Conservation (phyloP, 1,140 invertebrate species). For the Drosophila busckii region DNA sequence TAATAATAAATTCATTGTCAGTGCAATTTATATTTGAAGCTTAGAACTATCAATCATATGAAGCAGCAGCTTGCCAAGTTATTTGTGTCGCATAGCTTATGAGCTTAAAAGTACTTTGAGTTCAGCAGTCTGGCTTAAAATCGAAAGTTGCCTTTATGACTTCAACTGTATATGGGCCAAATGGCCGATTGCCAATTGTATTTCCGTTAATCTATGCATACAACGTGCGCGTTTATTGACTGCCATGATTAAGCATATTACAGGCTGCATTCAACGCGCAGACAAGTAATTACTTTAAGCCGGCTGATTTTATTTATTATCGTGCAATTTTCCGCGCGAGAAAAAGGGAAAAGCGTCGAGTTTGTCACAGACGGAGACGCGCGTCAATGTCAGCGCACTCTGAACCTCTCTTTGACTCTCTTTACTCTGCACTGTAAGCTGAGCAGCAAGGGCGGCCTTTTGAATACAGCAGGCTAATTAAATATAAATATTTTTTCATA, state of each 20-base stretch:
- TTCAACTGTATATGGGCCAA: background rate
- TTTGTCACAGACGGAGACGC: conserved; percentile 33
- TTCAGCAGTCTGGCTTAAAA: conserved; percentile 30
- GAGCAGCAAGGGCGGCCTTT: no score
- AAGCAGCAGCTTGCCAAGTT: no score
- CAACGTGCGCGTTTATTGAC: conserved; percentile 9
- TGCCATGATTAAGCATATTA: conserved; percentile 12
- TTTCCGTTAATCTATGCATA: conserved; percentile 6
- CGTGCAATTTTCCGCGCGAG: conserved; percentile 27
- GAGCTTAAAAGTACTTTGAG: no score
- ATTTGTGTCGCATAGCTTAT: no score
- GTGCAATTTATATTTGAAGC: no score
- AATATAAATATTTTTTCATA: no score
- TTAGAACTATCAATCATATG: no score
- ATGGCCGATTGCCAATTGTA: background rate
- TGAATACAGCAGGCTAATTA: no score
- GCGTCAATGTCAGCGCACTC: conserved; percentile 34
- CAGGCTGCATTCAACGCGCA: background rate
- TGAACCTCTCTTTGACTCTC: no score
- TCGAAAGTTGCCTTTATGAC: conserved; percentile 38
- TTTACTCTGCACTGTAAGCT: no score
- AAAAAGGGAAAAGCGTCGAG: conserved; percentile 35
- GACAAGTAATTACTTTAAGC: conserved; percentile 9
- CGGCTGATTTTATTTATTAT: conserved; percentile 27
- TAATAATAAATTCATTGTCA: no score